phyloP scores from a whole-genome alignment of 2,888 invertebrate genomes.

The Phrixothrix hirtus region DNA sequence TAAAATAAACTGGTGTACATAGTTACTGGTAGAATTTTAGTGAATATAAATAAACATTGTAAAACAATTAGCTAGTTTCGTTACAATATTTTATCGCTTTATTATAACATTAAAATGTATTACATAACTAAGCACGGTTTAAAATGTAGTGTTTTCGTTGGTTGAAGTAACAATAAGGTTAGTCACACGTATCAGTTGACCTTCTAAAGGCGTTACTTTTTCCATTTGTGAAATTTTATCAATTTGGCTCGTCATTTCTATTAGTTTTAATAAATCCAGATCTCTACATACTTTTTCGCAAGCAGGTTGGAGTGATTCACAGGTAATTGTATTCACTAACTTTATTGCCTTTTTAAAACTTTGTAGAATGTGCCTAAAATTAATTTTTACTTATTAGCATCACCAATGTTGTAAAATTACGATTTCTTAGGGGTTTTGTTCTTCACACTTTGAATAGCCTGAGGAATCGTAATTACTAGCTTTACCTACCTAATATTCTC shows the following conservation, averaged over 20 bases:
- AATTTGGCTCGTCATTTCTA: constrained; percentile 20
- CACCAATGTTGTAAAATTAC: no score
- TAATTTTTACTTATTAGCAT: constrained; percentile 7
- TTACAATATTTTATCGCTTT: not conserved
- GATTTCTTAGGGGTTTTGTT: no score
- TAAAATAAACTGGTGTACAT: not conserved
- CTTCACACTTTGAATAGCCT: no score
- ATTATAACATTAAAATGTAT: not conserved
- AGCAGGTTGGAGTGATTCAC: constrained; percentile 34
- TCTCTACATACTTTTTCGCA: constrained; percentile 37
- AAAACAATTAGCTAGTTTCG: no score
- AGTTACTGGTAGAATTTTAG: no score
- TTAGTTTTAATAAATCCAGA: constrained; percentile 36
- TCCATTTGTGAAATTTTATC: constrained; percentile 10
- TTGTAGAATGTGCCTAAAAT: constrained; percentile 41
- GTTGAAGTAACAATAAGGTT: constrained; percentile 32
- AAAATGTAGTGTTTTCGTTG: constrained; percentile 11
- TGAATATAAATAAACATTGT: no score
- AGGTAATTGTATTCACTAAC: constrained; percentile 31
- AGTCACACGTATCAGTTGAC: constrained; percentile 23
- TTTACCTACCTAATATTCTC: constrained; percentile 39
- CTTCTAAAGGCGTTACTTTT: constrained; percentile 22
- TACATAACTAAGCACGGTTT: not conserved
- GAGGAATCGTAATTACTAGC: no score
- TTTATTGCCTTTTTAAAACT: constrained; percentile 42